Evolutionary conservation across 1,140 invertebrate species (phyloP).

Genomic region (Triops cancriformis): DNA sequence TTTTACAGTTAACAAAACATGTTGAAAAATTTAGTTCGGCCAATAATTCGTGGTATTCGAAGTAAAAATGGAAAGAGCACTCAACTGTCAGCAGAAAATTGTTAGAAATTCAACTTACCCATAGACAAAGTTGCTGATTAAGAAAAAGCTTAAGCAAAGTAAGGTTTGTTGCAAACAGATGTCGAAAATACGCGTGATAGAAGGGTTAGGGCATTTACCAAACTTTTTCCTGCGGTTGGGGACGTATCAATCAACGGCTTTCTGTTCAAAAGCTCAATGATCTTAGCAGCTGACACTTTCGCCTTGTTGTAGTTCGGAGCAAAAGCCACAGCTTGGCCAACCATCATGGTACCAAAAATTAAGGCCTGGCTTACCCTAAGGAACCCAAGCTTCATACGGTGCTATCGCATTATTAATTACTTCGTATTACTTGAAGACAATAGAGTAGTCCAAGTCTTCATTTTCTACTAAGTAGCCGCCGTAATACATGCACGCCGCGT

Average conservation of each 20-base stretch:
- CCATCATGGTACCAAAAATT: slow-evolving; percentile 77
- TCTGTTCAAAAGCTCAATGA: slow-evolving; percentile 48
- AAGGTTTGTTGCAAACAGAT: too few relatives aligned
- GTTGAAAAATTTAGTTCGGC: too few relatives aligned
- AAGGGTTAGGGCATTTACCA: background rate
- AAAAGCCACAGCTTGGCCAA: slow-evolving; percentile 73
- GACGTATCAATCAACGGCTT: slow-evolving; percentile 44
- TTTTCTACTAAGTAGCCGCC: slow-evolving; percentile 66
- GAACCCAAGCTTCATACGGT: background rate
- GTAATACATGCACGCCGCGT: slow-evolving; percentile 69
- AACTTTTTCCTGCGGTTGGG: slow-evolving; percentile 33
- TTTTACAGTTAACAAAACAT: too few relatives aligned
- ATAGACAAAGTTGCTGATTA: too few relatives aligned
- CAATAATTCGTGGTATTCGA: too few relatives aligned
- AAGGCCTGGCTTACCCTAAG: slow-evolving; percentile 69
- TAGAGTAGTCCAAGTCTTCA: slow-evolving; percentile 53
- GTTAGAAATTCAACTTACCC: too few relatives aligned
- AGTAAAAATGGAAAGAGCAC: too few relatives aligned
- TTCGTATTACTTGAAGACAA: slow-evolving; percentile 67
- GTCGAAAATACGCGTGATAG: too few relatives aligned
- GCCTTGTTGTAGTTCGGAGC: slow-evolving; percentile 81
- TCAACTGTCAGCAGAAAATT: too few relatives aligned
- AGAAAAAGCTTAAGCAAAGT: too few relatives aligned
- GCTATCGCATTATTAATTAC: background rate
- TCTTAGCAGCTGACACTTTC: slow-evolving; percentile 65